Percentiles rank a stretch among this genome's conserved stretches.
Evolutionary conservation across 1,140 invertebrate genomes (phyloP).

Genomic region (Cydia pomonella): DNA sequence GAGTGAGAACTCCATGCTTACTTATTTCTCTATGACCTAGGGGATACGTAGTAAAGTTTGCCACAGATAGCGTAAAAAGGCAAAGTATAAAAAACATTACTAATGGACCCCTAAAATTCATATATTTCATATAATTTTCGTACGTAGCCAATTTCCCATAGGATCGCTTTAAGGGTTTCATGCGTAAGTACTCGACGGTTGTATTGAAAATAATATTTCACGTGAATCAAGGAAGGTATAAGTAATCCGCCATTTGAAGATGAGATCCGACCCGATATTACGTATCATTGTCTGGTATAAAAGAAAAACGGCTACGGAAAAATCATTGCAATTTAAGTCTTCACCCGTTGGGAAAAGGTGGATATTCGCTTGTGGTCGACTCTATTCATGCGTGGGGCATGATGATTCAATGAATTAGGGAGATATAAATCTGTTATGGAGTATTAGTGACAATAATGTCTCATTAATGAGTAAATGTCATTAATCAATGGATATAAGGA

Average conservation of each 20-base stretch:
- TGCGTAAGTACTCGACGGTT: slow-evolving; percentile 36
- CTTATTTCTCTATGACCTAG: too few relatives aligned
- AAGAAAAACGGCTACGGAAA: slow-evolving; percentile 41
- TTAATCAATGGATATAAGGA: neutral
- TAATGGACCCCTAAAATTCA: neutral
- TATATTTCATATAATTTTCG: slow-evolving; percentile 35
- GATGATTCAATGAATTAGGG: slow-evolving; percentile 20
- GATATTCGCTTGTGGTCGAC: neutral
- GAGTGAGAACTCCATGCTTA: too few relatives aligned
- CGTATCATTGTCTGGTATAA: slow-evolving; percentile 54
- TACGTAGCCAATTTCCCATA: slow-evolving; percentile 46
- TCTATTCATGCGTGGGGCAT: slow-evolving; percentile 4
- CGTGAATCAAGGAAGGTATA: slow-evolving; percentile 50
- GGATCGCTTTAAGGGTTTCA: slow-evolving; percentile 36
- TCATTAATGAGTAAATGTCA: slow-evolving; percentile 1
- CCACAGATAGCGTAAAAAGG: too few relatives aligned
- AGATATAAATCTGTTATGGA: neutral
- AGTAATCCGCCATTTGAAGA: slow-evolving; percentile 65
- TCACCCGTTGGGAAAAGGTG: neutral
- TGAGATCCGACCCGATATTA: slow-evolving; percentile 57
- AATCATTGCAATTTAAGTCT: neutral
- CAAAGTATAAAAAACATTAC: neutral
- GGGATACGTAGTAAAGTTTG: too few relatives aligned
- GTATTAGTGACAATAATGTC: neutral
- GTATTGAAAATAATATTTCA: slow-evolving; percentile 55